Base-by-base conservation (phyloP, 2,113 vertebrate species). In the Asarcornis scutulata region DNA sequence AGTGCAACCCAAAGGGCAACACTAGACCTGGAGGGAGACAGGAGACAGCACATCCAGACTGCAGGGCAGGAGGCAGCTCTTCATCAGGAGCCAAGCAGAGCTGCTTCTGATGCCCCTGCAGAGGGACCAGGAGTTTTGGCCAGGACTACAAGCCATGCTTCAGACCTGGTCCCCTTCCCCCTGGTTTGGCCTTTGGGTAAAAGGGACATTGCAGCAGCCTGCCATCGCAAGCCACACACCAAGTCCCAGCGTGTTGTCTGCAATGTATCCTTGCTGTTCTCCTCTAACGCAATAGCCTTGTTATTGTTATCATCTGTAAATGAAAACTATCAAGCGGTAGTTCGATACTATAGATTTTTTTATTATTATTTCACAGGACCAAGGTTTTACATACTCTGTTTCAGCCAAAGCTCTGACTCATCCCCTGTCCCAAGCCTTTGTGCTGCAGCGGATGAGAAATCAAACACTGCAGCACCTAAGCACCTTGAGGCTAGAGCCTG, bases 371-470 rank as follows among this genome's bases (percentile, higher is more conserved):
- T 90, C 42, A 58, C 12, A 76, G 46, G 17, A 83, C 34, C 6
- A 38, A 58, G 58, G 62, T 58, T 48, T 91, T 87, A 72, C 21
- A 71, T 40, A 36, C 17, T 75, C 31, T 76, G 25, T 76, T 79
- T 72, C 67, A 91, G 55, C 36, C 69, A 88, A 79, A 87, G 63
- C n/a, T 91, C 59, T 86, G 53, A 77, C 23, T 78, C 60, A 78
- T 40, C 80, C 29, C 13, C 4, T 48, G 73, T 88, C 69, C 40
- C 0, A 0, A 22, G 9, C 72, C 80, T 27, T 64, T 58, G 22
- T 75, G 42, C 40, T 53, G 53, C 55, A 83, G 66, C 14, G 44
- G 62, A 42, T 58, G 64, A 96, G 48, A 90, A 90, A 95, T 92
- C 74, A 88, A 90, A 83, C 72, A 36, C 36, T 15, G 55, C 55